Percentiles rank a stretch among this genome's conserved stretches.
Evolutionary conservation across 2,113 vertebrate species (phyloP).

Genomic region (Prietella phreatophila): DNA sequence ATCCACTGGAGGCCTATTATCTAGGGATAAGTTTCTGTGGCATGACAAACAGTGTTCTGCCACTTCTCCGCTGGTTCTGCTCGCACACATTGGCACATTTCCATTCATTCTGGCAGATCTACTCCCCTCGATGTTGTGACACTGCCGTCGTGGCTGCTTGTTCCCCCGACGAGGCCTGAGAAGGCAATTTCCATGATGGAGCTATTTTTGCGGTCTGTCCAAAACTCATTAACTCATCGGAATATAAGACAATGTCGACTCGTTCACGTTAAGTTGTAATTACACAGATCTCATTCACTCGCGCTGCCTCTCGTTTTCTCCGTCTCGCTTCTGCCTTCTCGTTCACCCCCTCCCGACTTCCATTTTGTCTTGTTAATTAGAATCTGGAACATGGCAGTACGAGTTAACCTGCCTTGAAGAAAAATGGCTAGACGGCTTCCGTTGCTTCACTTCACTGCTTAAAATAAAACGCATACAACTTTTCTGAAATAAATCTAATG

Average conservation of each 20-base stretch:
- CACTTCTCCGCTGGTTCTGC: constrained; percentile 19
- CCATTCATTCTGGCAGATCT: constrained; percentile 65
- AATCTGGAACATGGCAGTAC: constrained; percentile 61
- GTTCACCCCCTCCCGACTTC: constrained; percentile 40
- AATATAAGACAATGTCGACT: constrained; percentile 68
- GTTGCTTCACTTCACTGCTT: constrained; percentile 16
- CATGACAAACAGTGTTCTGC: constrained; percentile 24
- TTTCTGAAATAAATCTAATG: background rate
- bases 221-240: constrained; percentile 75
- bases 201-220: constrained; percentile 55
- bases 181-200: constrained; percentile 68
- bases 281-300: constrained; percentile 63
- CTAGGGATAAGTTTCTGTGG: constrained; percentile 17
- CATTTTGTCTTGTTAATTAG: constrained; percentile 67
- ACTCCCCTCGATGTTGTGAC: constrained; percentile 59
- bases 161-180: constrained; percentile 62
- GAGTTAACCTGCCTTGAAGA: constrained; percentile 43
- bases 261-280: constrained; percentile 73
- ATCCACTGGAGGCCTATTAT: constrained; percentile 12
- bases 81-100: constrained; percentile 36
- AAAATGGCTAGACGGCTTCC: constrained; percentile 34
- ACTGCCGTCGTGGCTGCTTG: constrained; percentile 67
- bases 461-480: background rate
- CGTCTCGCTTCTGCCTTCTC: constrained; percentile 9
- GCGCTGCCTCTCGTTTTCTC: constrained; percentile 34